Evolutionary conservation across 1,140 invertebrate genomes (phyloP), one percentile per base, ranked within the genome.

Genomic region (Tribolium madens): DNA sequence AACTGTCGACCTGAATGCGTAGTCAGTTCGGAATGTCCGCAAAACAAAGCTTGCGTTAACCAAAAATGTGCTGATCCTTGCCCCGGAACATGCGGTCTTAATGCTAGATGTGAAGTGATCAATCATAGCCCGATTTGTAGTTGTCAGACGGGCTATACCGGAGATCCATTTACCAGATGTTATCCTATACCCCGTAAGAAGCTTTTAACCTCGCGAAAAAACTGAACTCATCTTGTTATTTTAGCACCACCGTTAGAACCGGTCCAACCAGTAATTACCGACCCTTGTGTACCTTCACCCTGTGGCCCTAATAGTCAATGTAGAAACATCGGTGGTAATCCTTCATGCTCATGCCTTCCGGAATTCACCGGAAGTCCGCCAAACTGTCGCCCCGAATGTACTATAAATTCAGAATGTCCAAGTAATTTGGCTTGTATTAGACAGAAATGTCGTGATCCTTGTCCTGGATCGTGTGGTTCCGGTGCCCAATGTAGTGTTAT

Each of bases 101-200:
- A 92, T 83, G 89, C 92, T 1, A 87, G 89, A 18, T 94, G 93
- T 78, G 88, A 89, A 83, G 91, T 93, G 1, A 88, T 91, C 26
- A 91, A 91, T 84, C 91, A 92, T 83, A 91, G 89, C 86, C 90
- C 91, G 2, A 91, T 92, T 60, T 94, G 92, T 81, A 90, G 88
- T 17, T 94, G 92, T 83, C 87, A 88, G 77, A 88, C 90, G 80
- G 91, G 91, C 83, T 90, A 89, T 79, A 95, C 92, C 5, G 94
- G 94, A 72, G 93, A 95, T 89, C 93, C 94, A n/a, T 93, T 82
- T 70, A 78, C 76, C 13, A 78, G 76, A 78, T 80, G 79, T 73
- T 82, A 75, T 47, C 78, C 78, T 4, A 74, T 76, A 73, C 86
- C 82, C n/a, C 79, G 81, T 82, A 82, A 81, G 80, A 48, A 10